These are phyloP conservation scores for Jordanella pulchra DNA, from an alignment of 2,797 vertebrate species.

Conservation along the genomic window DNA sequence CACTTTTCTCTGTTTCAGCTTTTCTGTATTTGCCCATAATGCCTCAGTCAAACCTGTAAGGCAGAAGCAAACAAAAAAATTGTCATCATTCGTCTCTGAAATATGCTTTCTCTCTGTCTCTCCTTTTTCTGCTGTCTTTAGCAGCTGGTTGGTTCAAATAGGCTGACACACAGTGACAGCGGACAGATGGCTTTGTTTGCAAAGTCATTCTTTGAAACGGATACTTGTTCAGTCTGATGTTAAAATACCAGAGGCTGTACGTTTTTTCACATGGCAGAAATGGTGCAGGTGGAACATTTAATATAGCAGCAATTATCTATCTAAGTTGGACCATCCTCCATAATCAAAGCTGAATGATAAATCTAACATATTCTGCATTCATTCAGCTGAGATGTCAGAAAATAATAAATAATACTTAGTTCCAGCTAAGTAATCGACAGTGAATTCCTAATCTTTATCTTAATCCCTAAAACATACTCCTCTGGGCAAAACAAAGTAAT, in stretches of 20 bases:
- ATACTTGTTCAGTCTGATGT: conserved; percentile 27
- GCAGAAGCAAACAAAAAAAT: conserved; percentile 32
- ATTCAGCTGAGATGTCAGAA: conserved; percentile 3
- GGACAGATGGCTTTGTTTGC: conserved; percentile 59
- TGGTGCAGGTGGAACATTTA: not conserved
- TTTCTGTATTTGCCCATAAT: conserved; percentile 12
- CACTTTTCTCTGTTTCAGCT: not conserved
- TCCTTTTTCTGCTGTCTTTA: conserved; percentile 32
- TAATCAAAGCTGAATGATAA: not conserved
- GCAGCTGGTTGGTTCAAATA: conserved; percentile 62
- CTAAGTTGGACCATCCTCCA: not conserved
- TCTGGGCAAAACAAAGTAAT: conserved; percentile 24
- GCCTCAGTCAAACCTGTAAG: not conserved
- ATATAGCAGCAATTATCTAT: not conserved
- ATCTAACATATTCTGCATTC: not conserved
- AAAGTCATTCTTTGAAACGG: conserved; percentile 46
- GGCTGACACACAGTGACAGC: conserved; percentile 42
- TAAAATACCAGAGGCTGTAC: not conserved
- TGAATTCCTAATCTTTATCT: conserved; percentile 16
- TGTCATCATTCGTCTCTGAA: conserved; percentile 29
- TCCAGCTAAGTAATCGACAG: conserved; percentile 5
- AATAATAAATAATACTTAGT: not conserved
- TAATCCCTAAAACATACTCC: conserved; percentile 7
- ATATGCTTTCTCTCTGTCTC: conserved; percentile 30
- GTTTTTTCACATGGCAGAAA: not conserved